phyloP scores from a whole-genome alignment of 1,140 invertebrate genomes.

The Bombus ignitus region DNA sequence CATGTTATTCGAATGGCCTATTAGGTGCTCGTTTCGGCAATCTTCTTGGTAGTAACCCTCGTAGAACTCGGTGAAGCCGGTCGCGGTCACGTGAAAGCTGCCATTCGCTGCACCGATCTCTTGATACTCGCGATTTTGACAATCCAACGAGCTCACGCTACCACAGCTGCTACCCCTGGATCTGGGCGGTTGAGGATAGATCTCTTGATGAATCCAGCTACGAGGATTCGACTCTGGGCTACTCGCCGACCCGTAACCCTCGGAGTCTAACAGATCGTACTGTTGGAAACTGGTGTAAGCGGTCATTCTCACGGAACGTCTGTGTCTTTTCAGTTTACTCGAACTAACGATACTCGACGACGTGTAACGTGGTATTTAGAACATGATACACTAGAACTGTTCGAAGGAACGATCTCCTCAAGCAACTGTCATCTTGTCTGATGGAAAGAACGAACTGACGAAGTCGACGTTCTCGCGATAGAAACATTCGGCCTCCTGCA shows the following conservation, averaged over 20 bases:
- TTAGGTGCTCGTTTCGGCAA: slow-evolving; percentile 58
- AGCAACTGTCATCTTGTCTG: slow-evolving; percentile 6
- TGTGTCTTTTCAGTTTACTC: neutral
- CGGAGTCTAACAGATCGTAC: slow-evolving; percentile 79
- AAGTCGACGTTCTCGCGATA: neutral
- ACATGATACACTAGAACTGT: neutral
- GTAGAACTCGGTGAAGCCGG: slow-evolving; percentile 73
- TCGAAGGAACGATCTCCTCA: neutral
- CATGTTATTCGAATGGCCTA: slow-evolving; percentile 9
- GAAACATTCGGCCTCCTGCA: too few relatives aligned
- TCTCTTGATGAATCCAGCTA: slow-evolving; percentile 68
- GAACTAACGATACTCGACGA: too few relatives aligned
- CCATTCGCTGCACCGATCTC: slow-evolving; percentile 59
- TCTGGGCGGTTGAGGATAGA: slow-evolving; percentile 76
- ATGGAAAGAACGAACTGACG: neutral
- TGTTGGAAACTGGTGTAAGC: slow-evolving; percentile 76
- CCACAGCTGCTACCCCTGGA: slow-evolving; percentile 79
- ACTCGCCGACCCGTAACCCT: slow-evolving; percentile 79
- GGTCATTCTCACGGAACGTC: slow-evolving; percentile 67
- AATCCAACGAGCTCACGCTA: slow-evolving; percentile 77
- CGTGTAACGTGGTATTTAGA: neutral
- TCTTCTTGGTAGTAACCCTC: slow-evolving; percentile 75
- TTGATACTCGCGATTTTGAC: slow-evolving; percentile 74
- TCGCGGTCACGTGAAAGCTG: slow-evolving; percentile 60
- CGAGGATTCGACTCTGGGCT: slow-evolving; percentile 78